Evolutionary conservation across 23 tunicate genomes (phyloP), one percentile per base, ranked within the genome.

Genomic region (Botrylloides violaceus): DNA sequence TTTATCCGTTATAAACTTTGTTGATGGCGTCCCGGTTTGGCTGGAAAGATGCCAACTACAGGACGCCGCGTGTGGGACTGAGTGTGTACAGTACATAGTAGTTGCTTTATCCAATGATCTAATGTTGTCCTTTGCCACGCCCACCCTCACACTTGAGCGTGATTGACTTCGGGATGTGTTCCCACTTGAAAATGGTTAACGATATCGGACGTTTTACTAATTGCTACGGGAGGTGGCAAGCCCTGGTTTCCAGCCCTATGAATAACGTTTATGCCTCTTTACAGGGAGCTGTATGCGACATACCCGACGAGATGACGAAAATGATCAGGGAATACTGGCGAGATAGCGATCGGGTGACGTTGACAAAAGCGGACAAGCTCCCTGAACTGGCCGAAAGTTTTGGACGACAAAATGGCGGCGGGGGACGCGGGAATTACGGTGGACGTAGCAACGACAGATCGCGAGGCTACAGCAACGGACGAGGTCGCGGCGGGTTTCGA

Each of bases 241-340:
- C n/a, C n/a, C n/a, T n/a, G n/a, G n/a, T n/a, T n/a, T n/a, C n/a
- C n/a, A n/a, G n/a, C n/a, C n/a, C n/a, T 47, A 12, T 47, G 55
- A 47, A 47, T 18, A 47, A 47, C 12, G 55, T 47, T 47, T 12
- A 21, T 29, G 29, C 72, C 22, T 27, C 24, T 25, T 32, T 55
- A 3, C 80, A 84, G 93, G 95, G 90, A 49, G 95, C 88, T 2
- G 98, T 85, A 20, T 86, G 86, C 49, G 94, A 93, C 58, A 73
- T 93, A 36, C 94, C 98, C 3, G 61, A 73, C 49, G 66, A 77
- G 1, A 64, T 71, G 77, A 93, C 89, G 9, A 77, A 72, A 9
- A 58, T 80, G 29, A 60, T 93, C 37, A 72, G 73, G 58, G 49
- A 32, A 20, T 22, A 18, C 4, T 93, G 98, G 98, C 59, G 49